Conservation (phyloP, 2,888 invertebrate genomes). For the Oligia strigilis region DNA sequence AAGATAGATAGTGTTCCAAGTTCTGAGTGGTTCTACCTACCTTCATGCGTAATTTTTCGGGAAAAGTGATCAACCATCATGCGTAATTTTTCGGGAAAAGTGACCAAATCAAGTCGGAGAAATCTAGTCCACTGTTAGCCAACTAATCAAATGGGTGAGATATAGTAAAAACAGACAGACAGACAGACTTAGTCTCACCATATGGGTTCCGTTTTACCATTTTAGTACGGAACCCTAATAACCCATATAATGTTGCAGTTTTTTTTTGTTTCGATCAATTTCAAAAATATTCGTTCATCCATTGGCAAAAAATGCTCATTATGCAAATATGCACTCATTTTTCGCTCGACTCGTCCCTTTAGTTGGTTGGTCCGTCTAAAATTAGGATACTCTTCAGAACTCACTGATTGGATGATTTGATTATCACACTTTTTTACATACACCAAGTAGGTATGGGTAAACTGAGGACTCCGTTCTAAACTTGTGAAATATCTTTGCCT, state of each 20-base stretch:
- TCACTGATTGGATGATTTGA: constrained; percentile 58
- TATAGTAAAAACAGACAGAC: background rate
- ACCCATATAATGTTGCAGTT: background rate
- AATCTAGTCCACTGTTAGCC: background rate
- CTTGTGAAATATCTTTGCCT: background rate
- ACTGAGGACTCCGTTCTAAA: constrained; percentile 11
- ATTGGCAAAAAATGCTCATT: constrained; percentile 15
- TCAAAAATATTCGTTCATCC: background rate
- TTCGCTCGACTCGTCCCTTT: constrained; percentile 12
- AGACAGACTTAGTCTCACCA: no score
- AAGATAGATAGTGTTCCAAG: constrained; percentile 1
- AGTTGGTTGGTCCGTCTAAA: constrained; percentile 44
- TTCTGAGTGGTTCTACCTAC: background rate
- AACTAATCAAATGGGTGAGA: constrained; percentile 16
- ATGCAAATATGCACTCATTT: constrained; percentile 6
- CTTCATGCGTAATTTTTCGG: background rate
- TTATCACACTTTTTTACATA: constrained; percentile 40
- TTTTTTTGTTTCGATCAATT: background rate
- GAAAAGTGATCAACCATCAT: background rate
- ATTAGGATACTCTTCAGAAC: constrained; percentile 49
- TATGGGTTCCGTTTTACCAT: no score
- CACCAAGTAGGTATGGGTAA: background rate
- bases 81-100: constrained; percentile 5
- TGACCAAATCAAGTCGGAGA: constrained; percentile 20
- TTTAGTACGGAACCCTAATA: background rate